phyloP scores from a whole-genome alignment of 64 coral and sea anemone genomes.

The Dendronephthya gigantea region DNA sequence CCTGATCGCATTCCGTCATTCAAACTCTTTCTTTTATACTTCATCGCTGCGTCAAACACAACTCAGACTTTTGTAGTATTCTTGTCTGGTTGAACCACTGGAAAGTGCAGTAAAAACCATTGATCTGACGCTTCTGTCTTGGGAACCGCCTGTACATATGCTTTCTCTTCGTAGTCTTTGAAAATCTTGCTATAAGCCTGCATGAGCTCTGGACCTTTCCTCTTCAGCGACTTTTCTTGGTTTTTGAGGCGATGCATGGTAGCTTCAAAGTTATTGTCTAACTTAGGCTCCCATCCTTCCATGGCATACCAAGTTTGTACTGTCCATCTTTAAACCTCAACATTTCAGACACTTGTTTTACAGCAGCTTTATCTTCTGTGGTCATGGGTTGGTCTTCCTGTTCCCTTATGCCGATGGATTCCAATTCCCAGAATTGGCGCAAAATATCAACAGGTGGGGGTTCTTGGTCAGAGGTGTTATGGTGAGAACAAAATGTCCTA shows the following conservation, averaged over 20 bases:
- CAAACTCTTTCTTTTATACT: not conserved
- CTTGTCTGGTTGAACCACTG: not conserved
- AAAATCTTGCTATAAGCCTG: conserved; percentile 21
- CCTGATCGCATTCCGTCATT: not conserved
- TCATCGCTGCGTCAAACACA: not conserved
- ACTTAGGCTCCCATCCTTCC: conserved; percentile 31
- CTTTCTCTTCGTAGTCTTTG: conserved; percentile 47
- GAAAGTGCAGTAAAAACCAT: conserved; percentile 42
- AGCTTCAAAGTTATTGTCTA: too few species aligned
- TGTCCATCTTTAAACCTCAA: not conserved
- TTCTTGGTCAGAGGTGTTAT: not conserved
- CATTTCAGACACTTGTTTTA: conserved; percentile 4
- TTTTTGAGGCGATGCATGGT: conserved; percentile 32
- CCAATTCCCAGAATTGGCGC: conserved; percentile 20
- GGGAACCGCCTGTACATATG: conserved; percentile 22
- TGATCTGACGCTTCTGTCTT: not conserved
- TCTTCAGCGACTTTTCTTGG: conserved; percentile 37
- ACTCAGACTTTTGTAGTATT: not conserved
- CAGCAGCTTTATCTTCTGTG: conserved; percentile 20
- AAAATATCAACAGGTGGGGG: not conserved
- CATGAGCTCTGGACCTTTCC: conserved; percentile 18
- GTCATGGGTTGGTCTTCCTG: conserved; percentile 2
- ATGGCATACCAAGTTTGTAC: conserved; percentile 40
- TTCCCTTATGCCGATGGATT: conserved; percentile 31
- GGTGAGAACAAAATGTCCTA: not conserved